A percentile compares a stretch with the other conserved stretches of the same genome.
phyloP scores from a whole-genome alignment of 2,113 vertebrate species.

The Notothenia rossii region DNA sequence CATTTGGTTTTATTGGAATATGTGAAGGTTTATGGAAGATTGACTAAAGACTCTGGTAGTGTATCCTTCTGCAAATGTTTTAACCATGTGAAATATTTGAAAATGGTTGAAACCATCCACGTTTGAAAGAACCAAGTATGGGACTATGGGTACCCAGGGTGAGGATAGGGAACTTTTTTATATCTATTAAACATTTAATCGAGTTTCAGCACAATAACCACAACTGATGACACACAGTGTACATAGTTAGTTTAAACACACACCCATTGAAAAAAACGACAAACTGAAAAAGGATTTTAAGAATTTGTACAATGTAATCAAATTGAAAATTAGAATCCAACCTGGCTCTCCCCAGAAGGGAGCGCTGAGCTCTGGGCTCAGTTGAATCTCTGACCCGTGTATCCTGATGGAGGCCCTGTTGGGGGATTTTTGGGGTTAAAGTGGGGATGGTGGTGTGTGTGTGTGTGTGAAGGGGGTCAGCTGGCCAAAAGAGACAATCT shows the following conservation, averaged over 20 bases:
- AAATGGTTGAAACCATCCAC: neutral
- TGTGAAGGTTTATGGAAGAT: slow-evolving; percentile 31
- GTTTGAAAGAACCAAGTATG: neutral
- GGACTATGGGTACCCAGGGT: neutral
- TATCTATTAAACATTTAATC: neutral
- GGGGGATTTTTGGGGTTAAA: slow-evolving; percentile 44
- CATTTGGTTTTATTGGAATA: slow-evolving; percentile 27
- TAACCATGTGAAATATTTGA: neutral
- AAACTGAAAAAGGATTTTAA: neutral
- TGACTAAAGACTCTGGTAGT: neutral
- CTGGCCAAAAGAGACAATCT: slow-evolving; percentile 73
- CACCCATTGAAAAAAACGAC: neutral
- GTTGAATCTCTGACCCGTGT: slow-evolving; percentile 52
- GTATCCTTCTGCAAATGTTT: neutral
- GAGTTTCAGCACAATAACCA: no score
- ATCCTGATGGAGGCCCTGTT: slow-evolving; percentile 51
- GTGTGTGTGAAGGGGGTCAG: slow-evolving; percentile 36
- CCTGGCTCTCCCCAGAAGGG: slow-evolving; percentile 13
- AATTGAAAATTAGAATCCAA: neutral
- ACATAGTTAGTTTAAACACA: neutral
- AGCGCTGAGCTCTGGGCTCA: slow-evolving; percentile 17
- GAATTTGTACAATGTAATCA: neutral
- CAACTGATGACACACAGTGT: no score
- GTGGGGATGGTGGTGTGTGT: slow-evolving; percentile 1
- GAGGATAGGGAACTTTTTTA: neutral